Evolutionary conservation across 1,140 invertebrate genomes (phyloP), one percentile per base, ranked within the genome.

Genomic region (Telenomus remus): DNA sequence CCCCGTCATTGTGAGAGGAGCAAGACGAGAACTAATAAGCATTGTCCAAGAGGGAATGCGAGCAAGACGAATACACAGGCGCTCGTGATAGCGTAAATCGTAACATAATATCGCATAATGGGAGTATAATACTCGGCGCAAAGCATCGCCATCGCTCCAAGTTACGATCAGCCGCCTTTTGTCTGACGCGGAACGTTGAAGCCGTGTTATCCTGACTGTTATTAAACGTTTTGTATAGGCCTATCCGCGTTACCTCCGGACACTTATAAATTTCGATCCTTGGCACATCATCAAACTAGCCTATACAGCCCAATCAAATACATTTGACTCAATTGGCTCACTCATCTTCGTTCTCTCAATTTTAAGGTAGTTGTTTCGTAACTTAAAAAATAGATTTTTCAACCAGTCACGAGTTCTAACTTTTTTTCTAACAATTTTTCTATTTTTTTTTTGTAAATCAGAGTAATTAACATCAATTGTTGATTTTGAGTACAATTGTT

Each of bases 81-180:
- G 70, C 60, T 70, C 72, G 72, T 65, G 81, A 85, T 84, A 87
- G 83, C 81, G 82, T 85, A 86, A 86, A 85, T 87, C 84, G 84
- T 86, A 85, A 86, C 84, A 82, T 85, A 85, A 86, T 85, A 86
- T 81, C 70, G 79, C 80, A 87, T 86, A 87, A 87, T 85, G 78
- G 81, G 80, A 72, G 82, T 80, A 86, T 86, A 84, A 86, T 82
- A 72, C 79, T 68, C 54, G 64, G 49, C 57, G 65, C 76, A 27
- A 1, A 82, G 78, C 81, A 84, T 84, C 49, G 54, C 61, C 82
- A 82, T 79, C 73, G 70, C 78, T 80, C 79, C 77, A 79, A 84
- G 73, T 85, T 85, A 85, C 76, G 74, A 79, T 74, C 76, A 27
- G 56, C 61, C 66, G 69, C 72, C 78, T 75, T 84, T 85, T 86